phyloP scores from a whole-genome alignment of 2,888 invertebrate species.

The Thyatira batis region DNA sequence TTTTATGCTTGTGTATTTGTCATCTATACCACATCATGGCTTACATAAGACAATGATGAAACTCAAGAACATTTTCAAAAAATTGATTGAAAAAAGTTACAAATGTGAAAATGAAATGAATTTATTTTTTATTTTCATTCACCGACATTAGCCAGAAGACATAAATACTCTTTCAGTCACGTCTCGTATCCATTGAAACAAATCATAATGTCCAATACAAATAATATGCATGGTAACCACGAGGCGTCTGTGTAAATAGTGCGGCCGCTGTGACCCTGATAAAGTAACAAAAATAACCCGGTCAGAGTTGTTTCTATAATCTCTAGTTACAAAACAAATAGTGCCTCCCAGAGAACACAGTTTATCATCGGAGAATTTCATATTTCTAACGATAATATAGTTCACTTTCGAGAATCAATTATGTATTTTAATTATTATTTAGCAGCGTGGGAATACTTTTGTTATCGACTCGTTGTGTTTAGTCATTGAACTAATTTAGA shows the following conservation, averaged over 20 bases:
- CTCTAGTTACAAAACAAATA: slow-evolving; percentile 52
- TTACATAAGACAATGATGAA: too few relatives aligned
- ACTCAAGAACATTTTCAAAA: neutral
- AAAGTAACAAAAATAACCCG: slow-evolving; percentile 72
- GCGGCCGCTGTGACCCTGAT: slow-evolving; percentile 65
- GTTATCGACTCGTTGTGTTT: neutral
- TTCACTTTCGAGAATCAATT: neutral
- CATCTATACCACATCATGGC: too few relatives aligned
- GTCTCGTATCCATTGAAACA: neutral
- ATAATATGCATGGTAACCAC: neutral
- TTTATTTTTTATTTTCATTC: neutral
- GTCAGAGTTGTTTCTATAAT: slow-evolving; percentile 54
- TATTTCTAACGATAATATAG: neutral
- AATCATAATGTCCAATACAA: neutral
- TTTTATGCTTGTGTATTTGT: too few relatives aligned
- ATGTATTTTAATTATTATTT: slow-evolving; percentile 4
- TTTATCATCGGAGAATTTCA: neutral
- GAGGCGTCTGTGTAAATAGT: slow-evolving; percentile 49
- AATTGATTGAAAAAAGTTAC: neutral
- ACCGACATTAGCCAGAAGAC: neutral
- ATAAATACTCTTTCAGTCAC: neutral
- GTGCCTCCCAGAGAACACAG: slow-evolving; percentile 25
- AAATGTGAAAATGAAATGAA: neutral
- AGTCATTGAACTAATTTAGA: neutral
- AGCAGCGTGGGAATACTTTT: neutral